phyloP scores from a whole-genome alignment of 2,113 vertebrate genomes.

The Rhinogobius similis region DNA sequence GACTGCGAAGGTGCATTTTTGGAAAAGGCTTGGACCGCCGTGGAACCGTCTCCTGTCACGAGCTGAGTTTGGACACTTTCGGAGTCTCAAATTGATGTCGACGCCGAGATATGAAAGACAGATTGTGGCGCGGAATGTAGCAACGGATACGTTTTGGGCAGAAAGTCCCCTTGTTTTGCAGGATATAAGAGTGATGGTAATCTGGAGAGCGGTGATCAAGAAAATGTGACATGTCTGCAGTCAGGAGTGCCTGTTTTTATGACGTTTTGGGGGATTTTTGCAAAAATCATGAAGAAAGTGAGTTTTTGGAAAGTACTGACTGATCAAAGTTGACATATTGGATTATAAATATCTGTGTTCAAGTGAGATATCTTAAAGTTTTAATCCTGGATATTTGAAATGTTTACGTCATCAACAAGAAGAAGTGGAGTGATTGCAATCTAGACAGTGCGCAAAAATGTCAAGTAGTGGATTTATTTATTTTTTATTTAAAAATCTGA shows the following conservation, averaged over 20 bases:
- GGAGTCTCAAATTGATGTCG: neutral
- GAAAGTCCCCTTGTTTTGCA: neutral
- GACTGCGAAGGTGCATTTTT: constrained; percentile 47
- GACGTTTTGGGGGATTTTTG: neutral
- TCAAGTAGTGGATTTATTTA: too few species aligned
- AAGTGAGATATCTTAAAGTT: too few species aligned
- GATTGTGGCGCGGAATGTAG: constrained; percentile 3
- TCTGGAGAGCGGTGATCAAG: neutral
- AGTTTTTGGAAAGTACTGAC: neutral
- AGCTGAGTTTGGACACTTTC: neutral
- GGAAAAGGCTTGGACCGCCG: constrained; percentile 47
- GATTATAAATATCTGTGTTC: neutral
- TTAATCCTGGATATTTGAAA: neutral
- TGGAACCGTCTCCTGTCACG: constrained; percentile 39
- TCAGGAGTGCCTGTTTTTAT: neutral
- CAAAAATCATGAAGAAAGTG: neutral
- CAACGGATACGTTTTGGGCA: neutral
- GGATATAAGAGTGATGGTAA: constrained; percentile 35
- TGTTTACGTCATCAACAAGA: neutral
- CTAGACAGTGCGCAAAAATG: neutral
- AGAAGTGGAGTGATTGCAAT: neutral
- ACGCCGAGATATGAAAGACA: constrained; percentile 35
- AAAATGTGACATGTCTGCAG: neutral
- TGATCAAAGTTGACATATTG: neutral
- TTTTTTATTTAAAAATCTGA: too few species aligned